Conservation (phyloP, 2,888 invertebrate genomes). For the Auanema freiburgensis region DNA sequence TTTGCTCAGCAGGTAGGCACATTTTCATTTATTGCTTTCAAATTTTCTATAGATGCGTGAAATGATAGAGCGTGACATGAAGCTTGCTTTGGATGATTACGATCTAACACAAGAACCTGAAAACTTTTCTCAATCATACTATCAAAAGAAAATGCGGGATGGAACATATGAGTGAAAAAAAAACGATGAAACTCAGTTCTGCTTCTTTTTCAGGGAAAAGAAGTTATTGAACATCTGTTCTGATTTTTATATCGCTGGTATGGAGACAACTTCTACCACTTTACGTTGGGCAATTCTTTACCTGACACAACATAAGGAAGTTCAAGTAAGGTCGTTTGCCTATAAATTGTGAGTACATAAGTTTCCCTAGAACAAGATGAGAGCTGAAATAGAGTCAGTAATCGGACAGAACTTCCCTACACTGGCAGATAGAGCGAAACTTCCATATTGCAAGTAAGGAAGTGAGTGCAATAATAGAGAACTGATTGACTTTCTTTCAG, state of each 20-base stretch:
- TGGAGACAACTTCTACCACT: constrained; percentile 47
- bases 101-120: constrained; percentile 26
- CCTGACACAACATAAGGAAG: constrained; percentile 34
- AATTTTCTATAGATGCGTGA: constrained; percentile 21
- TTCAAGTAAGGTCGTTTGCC: constrained; percentile 38
- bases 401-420: constrained; percentile 28
- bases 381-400: constrained; percentile 27
- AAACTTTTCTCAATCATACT: constrained; percentile 38
- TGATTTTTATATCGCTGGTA: constrained; percentile 50
- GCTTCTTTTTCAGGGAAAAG: constrained; percentile 8
- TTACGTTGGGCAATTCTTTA: constrained; percentile 40
- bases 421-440: constrained; percentile 29
- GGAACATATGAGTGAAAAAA: background rate
- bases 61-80: constrained; percentile 23
- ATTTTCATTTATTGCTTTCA: no score
- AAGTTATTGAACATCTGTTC: constrained; percentile 12
- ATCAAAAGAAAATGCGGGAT: constrained; percentile 13
- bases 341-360: no score
- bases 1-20: background rate
- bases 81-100: constrained; percentile 19
- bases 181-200: background rate
- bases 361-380: constrained; percentile 32
- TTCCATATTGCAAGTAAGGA: constrained; percentile 29
- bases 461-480: no score
- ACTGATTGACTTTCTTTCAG: constrained; percentile 5